phyloP scores from a whole-genome alignment of 2,113 vertebrate species.

The Microtus pennsylvanicus region DNA sequence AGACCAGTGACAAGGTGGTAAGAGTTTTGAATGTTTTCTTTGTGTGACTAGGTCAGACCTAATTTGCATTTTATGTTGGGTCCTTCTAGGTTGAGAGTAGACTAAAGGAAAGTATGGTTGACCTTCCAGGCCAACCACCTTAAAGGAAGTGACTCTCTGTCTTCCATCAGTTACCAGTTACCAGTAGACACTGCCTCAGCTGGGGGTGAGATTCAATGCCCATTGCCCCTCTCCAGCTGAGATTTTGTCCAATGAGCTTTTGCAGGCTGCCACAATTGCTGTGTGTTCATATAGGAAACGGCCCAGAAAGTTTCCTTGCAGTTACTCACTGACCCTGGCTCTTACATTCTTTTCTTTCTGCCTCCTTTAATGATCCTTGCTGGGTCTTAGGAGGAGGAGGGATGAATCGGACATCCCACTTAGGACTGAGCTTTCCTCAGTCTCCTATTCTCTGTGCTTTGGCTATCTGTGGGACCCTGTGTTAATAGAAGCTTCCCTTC shows the following conservation, averaged over 20 bases:
- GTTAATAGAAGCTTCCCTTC: background rate
- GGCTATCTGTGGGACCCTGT: background rate
- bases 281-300: background rate
- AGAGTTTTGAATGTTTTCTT: background rate
- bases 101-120: background rate
- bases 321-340: background rate
- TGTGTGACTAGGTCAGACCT: background rate
- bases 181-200: background rate
- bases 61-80: constrained; percentile 43
- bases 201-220: background rate
- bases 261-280: background rate
- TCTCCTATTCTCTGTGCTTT: background rate
- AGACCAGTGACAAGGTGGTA: background rate
- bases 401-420: no score
- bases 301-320: background rate
- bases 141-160: background rate
- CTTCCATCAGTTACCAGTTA: background rate
- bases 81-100: constrained; percentile 7
- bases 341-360: background rate
- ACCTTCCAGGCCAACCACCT: background rate
- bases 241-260: background rate
- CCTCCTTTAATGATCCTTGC: background rate
- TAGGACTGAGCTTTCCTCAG: background rate
- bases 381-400: background rate
- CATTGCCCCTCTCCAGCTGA: background rate